Base-by-base conservation (phyloP, 2,888 invertebrate genomes). In the Aphodius sticticus region DNA sequence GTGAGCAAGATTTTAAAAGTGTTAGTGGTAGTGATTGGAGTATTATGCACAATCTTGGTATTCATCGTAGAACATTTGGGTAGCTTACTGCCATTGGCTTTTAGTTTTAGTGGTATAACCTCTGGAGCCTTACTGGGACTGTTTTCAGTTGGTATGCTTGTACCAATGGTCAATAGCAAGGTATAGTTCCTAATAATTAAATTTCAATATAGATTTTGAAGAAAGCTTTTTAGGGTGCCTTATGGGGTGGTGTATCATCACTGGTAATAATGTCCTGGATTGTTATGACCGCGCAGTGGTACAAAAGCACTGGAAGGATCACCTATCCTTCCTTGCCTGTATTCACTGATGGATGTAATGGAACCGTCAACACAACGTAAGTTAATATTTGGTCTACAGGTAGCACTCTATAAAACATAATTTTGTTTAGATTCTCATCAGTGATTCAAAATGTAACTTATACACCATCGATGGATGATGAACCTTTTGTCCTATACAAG, bases 41-140 rank as follows among this genome's bases (percentile, higher is more conserved):
- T 93, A 0, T 85, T 95, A 15, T 95, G 95, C 16, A 95, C 97
- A 83, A 93, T 90, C 0, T 89, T 97, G 15, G 91, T 93, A 2
- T 93, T 93, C 89, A 86, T 91, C 15, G 90, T 93, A 0, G 91
- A 93, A 77, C 91, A 92, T 80, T 86, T 95, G 76, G 95, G 95
- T 76, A 92, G 92, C 9, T 89, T 95, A 53, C 90, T 95, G 80
- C 93, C 94, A 85, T 91, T 94, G 2, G 91, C 91, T 0, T 89
- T 92, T 36, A 92, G 92, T 72, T 91, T 93, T 14, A 91, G 92
- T n/a, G 93, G 94, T 0, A 90, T 93, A 1, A 92, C 93, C 0
- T 91, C 92, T 38, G 94, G 94, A 0, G 92, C 94, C 0, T 86
- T 93, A 6, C 88, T 94, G 1, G 94, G 94, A 0, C 87, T 94